Base-by-base conservation (phyloP, 2,888 invertebrate genomes). In the Drosophila koepferae region DNA sequence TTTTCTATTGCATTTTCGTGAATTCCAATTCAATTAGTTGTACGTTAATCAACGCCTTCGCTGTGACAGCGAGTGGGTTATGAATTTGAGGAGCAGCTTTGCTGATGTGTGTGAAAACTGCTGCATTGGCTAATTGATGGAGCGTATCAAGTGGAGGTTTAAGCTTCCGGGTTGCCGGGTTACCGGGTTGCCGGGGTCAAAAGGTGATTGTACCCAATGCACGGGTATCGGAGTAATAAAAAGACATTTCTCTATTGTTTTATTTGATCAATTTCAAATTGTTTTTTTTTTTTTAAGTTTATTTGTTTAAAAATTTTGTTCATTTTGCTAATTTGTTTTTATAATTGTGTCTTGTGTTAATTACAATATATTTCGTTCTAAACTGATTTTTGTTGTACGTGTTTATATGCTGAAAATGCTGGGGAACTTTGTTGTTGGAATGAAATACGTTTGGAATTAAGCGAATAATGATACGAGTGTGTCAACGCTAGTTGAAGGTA, bases 221-320 rank as follows among this genome's bases (percentile, higher is more conserved):
- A 70, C 8, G 8, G 28, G 14, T 23, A 12, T 5, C 1, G 8
- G 3, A 34, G 67, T 64, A 51, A 72, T 66, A 23, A 38, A 56
- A 46, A 63, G 6, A 41, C 55, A 31, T 18, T 54, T 65, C 8
- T 14, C 3, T 41, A 38, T 49, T 71, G 54, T 44, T 59, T 75
- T 72, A 75, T 80, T 85, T 89, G 67, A 86, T 84, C 83, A 84
- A 84, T 86, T 86, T 86, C 79, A 78, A 80, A 83, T 87, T 70
- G 62, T 65, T 77, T 59, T 28, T 54, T 58, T 77, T 74, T 72
- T 82, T 80, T 88, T 82, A 84, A 82, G 80, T 86, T 86, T 90
- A 90, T 90, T 83, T 90, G 89, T 89, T 87, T 87, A 87, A 88
- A 89, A 86, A 87, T 86, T 85, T 90, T 90, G 89, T 88, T 87